phyloP scores from a whole-genome alignment of 2,797 vertebrate species.

The Danio tinwini region DNA sequence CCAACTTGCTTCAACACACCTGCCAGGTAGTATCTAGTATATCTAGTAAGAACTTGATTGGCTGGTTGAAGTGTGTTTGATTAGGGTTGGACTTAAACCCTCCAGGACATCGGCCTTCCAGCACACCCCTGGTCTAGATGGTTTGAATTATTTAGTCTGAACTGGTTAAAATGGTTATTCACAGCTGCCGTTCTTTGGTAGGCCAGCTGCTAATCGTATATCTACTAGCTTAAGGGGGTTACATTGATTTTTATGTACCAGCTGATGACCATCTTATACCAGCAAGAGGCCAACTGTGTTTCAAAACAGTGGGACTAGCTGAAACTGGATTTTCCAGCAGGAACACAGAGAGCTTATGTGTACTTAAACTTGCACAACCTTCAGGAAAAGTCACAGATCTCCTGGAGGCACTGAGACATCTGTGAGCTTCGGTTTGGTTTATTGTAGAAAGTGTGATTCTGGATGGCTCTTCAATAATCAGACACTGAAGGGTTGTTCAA shows the following conservation, averaged over 20 bases:
- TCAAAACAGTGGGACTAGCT: neutral
- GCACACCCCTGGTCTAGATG: neutral
- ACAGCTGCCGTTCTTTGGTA: neutral
- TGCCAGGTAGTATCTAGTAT: too few relatives aligned
- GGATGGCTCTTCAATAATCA: constrained; percentile 1
- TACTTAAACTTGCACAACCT: constrained; percentile 13
- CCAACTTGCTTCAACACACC: too few relatives aligned
- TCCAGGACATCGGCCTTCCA: too few relatives aligned
- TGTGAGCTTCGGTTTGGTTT: constrained; percentile 5
- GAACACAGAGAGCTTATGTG: neutral
- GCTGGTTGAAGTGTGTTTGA: too few relatives aligned
- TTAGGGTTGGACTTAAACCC: too few relatives aligned
- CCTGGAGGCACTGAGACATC: neutral
- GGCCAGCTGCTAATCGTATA: neutral
- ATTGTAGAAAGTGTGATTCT: neutral
- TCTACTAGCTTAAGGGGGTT: neutral
- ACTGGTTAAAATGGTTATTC: neutral
- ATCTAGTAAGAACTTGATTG: too few relatives aligned
- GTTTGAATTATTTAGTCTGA: neutral
- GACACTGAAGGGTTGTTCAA: neutral
- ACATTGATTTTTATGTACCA: neutral
- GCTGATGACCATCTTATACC: neutral
- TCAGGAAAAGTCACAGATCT: neutral
- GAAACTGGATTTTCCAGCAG: constrained; percentile 16
- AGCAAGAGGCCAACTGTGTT: neutral